These are phyloP conservation scores for Piaya cayana DNA, from an alignment of 2,113 vertebrate genomes.

Conservation along the genomic window DNA sequence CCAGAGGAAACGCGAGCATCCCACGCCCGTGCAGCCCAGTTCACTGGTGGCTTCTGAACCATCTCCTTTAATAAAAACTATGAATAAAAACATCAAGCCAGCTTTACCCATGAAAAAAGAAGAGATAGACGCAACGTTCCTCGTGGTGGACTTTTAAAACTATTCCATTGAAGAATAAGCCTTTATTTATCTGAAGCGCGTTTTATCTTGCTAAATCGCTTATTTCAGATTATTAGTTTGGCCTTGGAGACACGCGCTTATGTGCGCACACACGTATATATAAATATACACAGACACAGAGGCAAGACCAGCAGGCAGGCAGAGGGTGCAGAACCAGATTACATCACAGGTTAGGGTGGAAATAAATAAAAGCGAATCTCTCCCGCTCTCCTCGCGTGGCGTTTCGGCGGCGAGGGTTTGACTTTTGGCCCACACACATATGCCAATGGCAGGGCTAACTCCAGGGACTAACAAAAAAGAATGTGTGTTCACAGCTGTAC, in stretches of 20 bases:
- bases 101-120: not conserved
- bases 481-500: slow-evolving; percentile 88
- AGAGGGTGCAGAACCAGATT: slow-evolving; percentile 58
- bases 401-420: slow-evolving; percentile 77
- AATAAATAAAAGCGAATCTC: slow-evolving; percentile 68
- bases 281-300: not conserved
- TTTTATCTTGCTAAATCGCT: slow-evolving; percentile 37
- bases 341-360: slow-evolving; percentile 72
- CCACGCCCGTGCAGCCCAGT: not conserved
- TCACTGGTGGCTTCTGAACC: not conserved
- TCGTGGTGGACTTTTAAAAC: not conserved
- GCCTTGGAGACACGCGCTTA: not conserved
- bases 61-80: not conserved
- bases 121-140: not conserved
- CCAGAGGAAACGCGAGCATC: not conserved
- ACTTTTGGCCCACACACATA: slow-evolving; percentile 85
- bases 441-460: slow-evolving; percentile 83
- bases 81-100: not conserved
- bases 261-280: not conserved
- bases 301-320: slow-evolving; percentile 35
- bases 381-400: slow-evolving; percentile 65
- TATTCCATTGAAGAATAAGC: not conserved
- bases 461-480: slow-evolving; percentile 84
- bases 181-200: slow-evolving; percentile 44
- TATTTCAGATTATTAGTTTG: slow-evolving; percentile 18